Conservation (phyloP, 2,797 vertebrate genomes). For the Philypnodon macrostomus region DNA sequence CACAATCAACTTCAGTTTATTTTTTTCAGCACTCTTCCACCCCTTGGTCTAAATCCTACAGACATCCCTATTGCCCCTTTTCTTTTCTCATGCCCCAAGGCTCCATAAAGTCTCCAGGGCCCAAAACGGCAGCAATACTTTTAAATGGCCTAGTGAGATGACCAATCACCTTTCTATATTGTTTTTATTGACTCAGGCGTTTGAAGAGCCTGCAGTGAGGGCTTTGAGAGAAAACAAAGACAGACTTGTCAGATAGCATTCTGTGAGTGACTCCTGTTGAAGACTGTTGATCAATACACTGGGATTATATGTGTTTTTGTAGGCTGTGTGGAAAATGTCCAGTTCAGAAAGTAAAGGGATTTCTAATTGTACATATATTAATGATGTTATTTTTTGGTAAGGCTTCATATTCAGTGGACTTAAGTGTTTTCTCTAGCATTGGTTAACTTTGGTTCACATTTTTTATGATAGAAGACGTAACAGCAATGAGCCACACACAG, state of each 20-base stretch:
- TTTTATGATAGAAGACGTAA: too few relatives aligned
- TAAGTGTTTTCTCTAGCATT: too few relatives aligned
- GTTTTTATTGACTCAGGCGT: conserved; percentile 53
- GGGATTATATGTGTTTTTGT: background rate
- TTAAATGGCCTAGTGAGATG: conserved; percentile 33
- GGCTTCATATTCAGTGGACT: too few relatives aligned
- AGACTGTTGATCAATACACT: conserved; percentile 20
- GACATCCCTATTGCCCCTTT: too few relatives aligned
- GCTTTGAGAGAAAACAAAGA: conserved; percentile 22
- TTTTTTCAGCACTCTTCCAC: too few relatives aligned
- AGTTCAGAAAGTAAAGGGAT: background rate
- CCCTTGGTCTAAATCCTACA: too few relatives aligned
- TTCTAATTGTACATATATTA: background rate
- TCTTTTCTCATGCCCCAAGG: too few relatives aligned
- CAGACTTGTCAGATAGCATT: conserved; percentile 17
- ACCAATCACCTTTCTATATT: conserved; percentile 28
- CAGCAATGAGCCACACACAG: too few relatives aligned
- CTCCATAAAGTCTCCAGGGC: conserved; percentile 17
- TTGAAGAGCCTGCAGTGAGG: conserved; percentile 32
- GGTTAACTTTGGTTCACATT: too few relatives aligned
- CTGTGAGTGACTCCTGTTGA: conserved; percentile 15
- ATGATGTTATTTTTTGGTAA: background rate
- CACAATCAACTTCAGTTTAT: too few relatives aligned
- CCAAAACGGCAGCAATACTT: conserved; percentile 31
- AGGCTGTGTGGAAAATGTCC: background rate